phyloP scores from a whole-genome alignment of 2,888 invertebrate species.

The Diaprepes abbreviatus region DNA sequence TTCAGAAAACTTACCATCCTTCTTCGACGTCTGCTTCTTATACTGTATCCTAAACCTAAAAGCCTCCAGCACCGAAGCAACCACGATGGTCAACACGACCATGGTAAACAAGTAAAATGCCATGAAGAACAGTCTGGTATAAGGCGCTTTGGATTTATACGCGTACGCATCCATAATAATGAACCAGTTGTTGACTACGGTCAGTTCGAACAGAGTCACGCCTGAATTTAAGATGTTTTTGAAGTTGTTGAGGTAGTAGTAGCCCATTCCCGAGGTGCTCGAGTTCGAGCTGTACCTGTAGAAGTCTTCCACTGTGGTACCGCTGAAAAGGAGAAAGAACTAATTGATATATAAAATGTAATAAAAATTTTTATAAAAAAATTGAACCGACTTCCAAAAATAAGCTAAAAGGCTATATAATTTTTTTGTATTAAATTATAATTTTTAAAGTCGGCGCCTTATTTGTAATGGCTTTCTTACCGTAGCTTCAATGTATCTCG shows the following conservation, averaged over 20 bases:
- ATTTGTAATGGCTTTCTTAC: too few species aligned
- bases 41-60: constrained; percentile 91
- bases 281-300: constrained; percentile 80
- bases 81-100: constrained; percentile 92
- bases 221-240: constrained; percentile 78
- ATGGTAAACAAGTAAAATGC: constrained; percentile 89
- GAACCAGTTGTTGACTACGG: constrained; percentile 95
- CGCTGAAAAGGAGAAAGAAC: constrained; percentile 69
- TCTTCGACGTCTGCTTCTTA: constrained; percentile 83
- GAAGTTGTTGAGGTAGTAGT: constrained; percentile 90
- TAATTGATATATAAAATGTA: too few species aligned
- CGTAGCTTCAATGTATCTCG: too few species aligned
- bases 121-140: constrained; percentile 89
- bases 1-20: constrained; percentile 74
- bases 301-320: constrained; percentile 87
- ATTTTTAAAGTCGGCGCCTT: too few species aligned
- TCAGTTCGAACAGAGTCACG: constrained; percentile 89
- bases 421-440: too few species aligned
- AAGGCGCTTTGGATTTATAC: constrained; percentile 74
- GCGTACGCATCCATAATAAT: constrained; percentile 91
- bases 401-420: too few species aligned
- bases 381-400: too few species aligned
- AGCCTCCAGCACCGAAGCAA: constrained; percentile 89
- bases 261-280: constrained; percentile 80
- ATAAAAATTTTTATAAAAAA: too few species aligned